These are phyloP conservation scores for Flabesymbios commensalis DNA, from an alignment of 2,888 invertebrate species.

Conservation along the genomic window DNA sequence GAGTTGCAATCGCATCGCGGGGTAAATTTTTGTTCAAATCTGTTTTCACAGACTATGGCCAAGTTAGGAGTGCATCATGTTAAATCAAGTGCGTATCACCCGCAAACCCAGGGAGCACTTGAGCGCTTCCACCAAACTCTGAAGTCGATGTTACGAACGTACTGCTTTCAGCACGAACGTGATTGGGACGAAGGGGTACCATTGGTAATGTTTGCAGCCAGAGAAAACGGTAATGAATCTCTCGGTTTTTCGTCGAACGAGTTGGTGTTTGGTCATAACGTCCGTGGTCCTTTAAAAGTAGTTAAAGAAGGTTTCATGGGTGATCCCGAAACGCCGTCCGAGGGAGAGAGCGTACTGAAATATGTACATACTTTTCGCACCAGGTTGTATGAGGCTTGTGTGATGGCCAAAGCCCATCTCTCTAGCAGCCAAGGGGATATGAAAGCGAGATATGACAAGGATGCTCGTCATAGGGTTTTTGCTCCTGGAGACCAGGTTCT, in stretches of 20 bases:
- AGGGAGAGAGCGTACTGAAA: too few species aligned
- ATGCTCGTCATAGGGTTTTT: neutral
- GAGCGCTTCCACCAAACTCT: neutral
- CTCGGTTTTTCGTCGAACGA: constrained; percentile 10
- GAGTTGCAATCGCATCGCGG: too few species aligned
- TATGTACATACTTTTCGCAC: neutral
- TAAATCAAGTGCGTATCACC: too few species aligned
- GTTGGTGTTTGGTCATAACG: constrained; percentile 8
- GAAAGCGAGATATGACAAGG: neutral
- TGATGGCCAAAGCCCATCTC: constrained; percentile 1
- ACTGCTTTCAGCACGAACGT: neutral
- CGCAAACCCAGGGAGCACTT: neutral
- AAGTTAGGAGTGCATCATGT: too few species aligned
- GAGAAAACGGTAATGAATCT: constrained; percentile 6
- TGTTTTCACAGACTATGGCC: too few species aligned
- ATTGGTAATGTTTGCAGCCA: constrained; percentile 1
- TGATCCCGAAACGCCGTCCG: too few species aligned
- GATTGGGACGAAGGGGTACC: constrained; percentile 1
- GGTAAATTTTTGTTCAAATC: too few species aligned
- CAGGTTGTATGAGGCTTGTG: neutral
- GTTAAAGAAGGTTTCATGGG: too few species aligned
- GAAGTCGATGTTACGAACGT: constrained; percentile 1
- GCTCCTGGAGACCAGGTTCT: constrained; percentile 4
- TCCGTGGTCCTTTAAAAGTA: constrained; percentile 9
- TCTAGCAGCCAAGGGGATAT: neutral